Evolutionary conservation across 23 tunicate genomes (phyloP).

Genomic region (Styela clava): DNA sequence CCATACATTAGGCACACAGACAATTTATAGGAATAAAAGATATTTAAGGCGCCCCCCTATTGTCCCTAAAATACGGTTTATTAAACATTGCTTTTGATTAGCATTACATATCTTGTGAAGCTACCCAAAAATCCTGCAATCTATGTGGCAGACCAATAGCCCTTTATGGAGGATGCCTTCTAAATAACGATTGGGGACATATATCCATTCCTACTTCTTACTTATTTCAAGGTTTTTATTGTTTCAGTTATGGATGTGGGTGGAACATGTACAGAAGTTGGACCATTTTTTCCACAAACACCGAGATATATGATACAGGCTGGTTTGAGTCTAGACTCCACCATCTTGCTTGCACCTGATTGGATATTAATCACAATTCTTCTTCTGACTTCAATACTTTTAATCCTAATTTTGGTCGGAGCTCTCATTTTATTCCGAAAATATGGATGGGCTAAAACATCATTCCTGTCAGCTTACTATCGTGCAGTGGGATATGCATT

Average conservation of each 20-base stretch:
- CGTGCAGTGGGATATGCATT: constrained; percentile 54
- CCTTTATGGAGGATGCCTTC: too few species aligned
- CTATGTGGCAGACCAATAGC: too few species aligned
- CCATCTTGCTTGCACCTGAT: constrained; percentile 88
- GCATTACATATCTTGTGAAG: too few species aligned
- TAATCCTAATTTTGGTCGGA: constrained; percentile 58
- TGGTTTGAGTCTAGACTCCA: constrained; percentile 54
- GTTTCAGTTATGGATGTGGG: constrained; percentile 66
- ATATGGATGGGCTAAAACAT: constrained; percentile 87
- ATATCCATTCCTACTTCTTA: too few species aligned
- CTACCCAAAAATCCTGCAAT: too few species aligned
- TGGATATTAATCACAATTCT: constrained; percentile 87
- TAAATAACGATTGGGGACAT: too few species aligned
- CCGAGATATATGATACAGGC: constrained; percentile 64
- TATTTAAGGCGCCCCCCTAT: too few species aligned
- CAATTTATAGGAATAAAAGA: too few species aligned
- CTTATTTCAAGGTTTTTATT: too few species aligned
- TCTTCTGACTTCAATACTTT: constrained; percentile 48
- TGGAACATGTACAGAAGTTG: constrained; percentile 81
- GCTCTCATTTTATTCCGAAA: constrained; percentile 76
- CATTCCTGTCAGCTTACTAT: constrained; percentile 55
- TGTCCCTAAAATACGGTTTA: too few species aligned
- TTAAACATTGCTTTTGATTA: too few species aligned
- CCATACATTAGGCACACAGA: too few species aligned
- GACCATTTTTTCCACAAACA: constrained; percentile 91